Conservation (phyloP, 2,888 invertebrate genomes). For the Drosophila nigritarsus region DNA sequence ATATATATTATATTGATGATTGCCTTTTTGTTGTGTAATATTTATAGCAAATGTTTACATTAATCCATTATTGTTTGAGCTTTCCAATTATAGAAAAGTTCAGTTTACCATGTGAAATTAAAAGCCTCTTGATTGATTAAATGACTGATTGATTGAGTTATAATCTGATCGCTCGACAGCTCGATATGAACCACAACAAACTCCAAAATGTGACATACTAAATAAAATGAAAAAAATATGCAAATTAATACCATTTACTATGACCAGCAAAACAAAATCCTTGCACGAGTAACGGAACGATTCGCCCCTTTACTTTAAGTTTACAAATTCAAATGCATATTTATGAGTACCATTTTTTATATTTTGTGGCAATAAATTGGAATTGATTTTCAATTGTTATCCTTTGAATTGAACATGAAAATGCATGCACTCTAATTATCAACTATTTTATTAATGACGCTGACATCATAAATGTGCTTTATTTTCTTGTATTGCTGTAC, state of each 20-base stretch:
- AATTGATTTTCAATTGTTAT: constrained; percentile 58
- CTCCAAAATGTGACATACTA: constrained; percentile 24
- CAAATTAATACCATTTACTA: constrained; percentile 19
- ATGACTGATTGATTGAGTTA: constrained; percentile 30
- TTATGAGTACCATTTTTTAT: constrained; percentile 12
- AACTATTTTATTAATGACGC: constrained; percentile 15
- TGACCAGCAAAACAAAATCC: constrained; percentile 69
- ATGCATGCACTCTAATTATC: constrained; percentile 28
- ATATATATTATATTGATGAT: constrained; percentile 11
- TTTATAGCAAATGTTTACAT: constrained; percentile 31
- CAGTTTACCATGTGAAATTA: constrained; percentile 54
- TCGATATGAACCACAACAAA: constrained; percentile 8
- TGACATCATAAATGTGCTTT: constrained; percentile 14
- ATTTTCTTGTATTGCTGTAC: constrained; percentile 24
- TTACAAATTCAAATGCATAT: constrained; percentile 19
- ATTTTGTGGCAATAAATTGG: constrained; percentile 77
- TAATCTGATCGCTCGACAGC: constrained; percentile 14
- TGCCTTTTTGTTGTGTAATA: constrained; percentile 27
- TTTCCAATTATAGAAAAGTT: constrained; percentile 53
- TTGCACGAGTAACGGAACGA: constrained; percentile 85
- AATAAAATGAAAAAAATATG: constrained; percentile 9
- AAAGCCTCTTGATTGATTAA: constrained; percentile 20
- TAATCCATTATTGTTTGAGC: constrained; percentile 52
- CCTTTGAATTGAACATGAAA: constrained; percentile 15
- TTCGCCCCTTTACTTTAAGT: constrained; percentile 83